Evolutionary conservation across 2,113 vertebrate species (phyloP), one percentile per base, ranked within the genome.

Genomic region (Natator depressus): DNA sequence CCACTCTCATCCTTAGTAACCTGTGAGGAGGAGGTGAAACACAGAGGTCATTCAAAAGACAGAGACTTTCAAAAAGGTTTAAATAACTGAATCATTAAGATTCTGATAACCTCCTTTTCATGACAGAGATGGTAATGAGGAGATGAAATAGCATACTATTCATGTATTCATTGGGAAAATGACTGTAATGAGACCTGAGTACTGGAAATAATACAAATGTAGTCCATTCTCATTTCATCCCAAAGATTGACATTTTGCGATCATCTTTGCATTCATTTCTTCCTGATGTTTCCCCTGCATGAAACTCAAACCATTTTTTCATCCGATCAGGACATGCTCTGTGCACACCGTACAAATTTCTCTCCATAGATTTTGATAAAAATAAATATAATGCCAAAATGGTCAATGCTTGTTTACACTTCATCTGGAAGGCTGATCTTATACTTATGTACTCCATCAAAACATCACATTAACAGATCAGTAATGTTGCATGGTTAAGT

Each of bases 111-210:
- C 84, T 92, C 62, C 16, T 94, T n/a, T 91, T 78, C 87, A 94
- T 85, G 80, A 95, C 85, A 96, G 93, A 95, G 76, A 97, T 89
- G 65, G 80, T 88, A 96, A 97, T 94, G 93, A 97, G 89, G 93
- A 95, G 90, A 94, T 89, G 94, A 97, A 98, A 96, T 90, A 92
- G 88, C 91, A 93, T 35, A 85, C 80, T 75, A 94, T 84, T 85
- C 92, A 84, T 89, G 92, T 95, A 94, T 96, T 97, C 92, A 93
- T 87, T 82, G 88, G 90, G 82, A 96, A 96, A 96, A 97, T 96
- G 91, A 95, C 85, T 91, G 84, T 94, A 94, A 96, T 93, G 91
- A 96, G 97, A 95, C 93, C 81, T 92, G 88, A 97, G 62, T 89
- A 87, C 55, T 69, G 93, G 91, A 97, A 97, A 97, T 95, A 91